Base-by-base conservation (phyloP, 2,888 invertebrate genomes). In the Drosophila buzzatii region DNA sequence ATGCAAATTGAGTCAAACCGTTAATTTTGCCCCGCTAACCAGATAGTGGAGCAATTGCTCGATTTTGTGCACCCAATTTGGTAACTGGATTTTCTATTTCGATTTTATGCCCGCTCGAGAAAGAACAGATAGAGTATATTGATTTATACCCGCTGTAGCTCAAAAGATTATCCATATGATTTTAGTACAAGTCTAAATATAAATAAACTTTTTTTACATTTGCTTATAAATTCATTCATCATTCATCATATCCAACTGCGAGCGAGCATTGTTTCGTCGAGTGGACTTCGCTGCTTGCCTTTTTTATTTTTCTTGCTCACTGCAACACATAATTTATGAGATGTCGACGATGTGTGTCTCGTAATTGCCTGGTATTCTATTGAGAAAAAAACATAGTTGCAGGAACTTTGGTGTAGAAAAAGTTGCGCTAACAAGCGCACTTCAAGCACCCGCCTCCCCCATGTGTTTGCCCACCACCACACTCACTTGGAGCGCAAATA, bases 11-110 rank as follows among this genome's bases (percentile, higher is more conserved):
- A 81, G 86, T 76, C 65, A 78, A 79, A 83, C 91, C 83, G 79
- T 90, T 89, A 91, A 90, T 91, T 89, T 76, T 44, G 33, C 42
- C 61, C 90, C 90, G 69, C 63, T 39, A 64, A 66, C 62, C 71
- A 74, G 42, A 44, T 52, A 44, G 51, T 47, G 49, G 56, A 52
- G 49, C 63, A 82, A 79, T 76, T 70, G 78, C 60, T 73, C 82
- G 79, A 77, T 81, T 83, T 89, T 82, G 83, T 80, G 88, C 80
- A 85, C 84, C 81, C 85, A 91, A 88, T 90, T 92, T 82, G 85
- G 76, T 78, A 86, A 90, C 86, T 86, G 76, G 85, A 76, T 69
- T 80, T 84, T 76, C 76, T 64, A 74, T 35, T 56, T 31, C 56
- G 18, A 39, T 56, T 31, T 14, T 4, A 14, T 44, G 16, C 56